These are phyloP conservation scores for Labroides dimidiatus DNA, from an alignment of 2,797 vertebrate genomes.

Conservation along the genomic window DNA sequence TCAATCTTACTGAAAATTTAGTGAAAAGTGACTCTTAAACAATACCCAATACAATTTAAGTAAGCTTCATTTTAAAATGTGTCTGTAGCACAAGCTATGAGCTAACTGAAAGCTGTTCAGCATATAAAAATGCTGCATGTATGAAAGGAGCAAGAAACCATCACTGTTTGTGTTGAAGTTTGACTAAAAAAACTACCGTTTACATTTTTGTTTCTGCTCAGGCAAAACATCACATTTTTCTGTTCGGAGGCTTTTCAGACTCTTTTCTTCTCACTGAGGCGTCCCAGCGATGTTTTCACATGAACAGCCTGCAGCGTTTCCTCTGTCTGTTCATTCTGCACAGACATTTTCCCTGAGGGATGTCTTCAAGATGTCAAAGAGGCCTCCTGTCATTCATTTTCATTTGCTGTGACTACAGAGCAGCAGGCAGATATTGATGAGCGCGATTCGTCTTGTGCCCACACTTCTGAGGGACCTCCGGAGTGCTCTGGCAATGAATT, in stretches of 20 bases:
- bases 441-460: conserved; percentile 62
- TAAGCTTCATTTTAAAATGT: too few relatives aligned
- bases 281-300: conserved; percentile 31
- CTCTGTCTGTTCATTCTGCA: conserved; percentile 37
- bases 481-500: conserved; percentile 52
- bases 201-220: conserved; percentile 3
- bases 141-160: too few relatives aligned
- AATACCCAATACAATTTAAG: too few relatives aligned
- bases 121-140: too few relatives aligned
- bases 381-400: conserved; percentile 61
- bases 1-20: too few relatives aligned
- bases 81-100: too few relatives aligned
- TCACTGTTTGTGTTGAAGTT: too few relatives aligned
- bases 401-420: conserved; percentile 61
- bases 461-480: conserved; percentile 54
- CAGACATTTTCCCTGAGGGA: conserved; percentile 40
- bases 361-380: conserved; percentile 56
- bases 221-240: not conserved
- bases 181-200: too few relatives aligned
- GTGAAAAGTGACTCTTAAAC: too few relatives aligned
- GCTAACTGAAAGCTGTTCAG: too few relatives aligned
- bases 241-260: not conserved
- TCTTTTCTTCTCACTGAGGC: not conserved
- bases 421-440: conserved; percentile 68
- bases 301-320: conserved; percentile 28